Conservation (phyloP, 1,140 invertebrate genomes). For the Yoshiicerus persimilis region DNA sequence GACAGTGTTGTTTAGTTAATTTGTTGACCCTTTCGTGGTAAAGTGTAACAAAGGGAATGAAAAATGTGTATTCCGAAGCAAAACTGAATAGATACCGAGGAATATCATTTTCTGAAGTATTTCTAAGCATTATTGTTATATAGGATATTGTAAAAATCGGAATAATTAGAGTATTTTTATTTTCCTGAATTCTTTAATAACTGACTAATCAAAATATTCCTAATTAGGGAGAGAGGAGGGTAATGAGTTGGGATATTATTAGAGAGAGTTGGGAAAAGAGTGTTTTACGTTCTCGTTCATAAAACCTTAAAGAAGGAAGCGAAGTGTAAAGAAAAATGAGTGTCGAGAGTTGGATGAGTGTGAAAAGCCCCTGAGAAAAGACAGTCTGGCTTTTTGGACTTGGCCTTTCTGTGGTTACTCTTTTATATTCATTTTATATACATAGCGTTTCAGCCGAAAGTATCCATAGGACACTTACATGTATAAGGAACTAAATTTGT, state of each 20-base stretch:
- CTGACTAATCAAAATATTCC: too few species aligned
- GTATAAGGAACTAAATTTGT: too few species aligned
- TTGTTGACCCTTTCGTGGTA: not conserved
- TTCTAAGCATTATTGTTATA: too few species aligned
- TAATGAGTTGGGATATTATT: not conserved
- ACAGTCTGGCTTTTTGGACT: not conserved
- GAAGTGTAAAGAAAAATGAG: slow-evolving; percentile 10
- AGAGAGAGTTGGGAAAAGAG: not conserved
- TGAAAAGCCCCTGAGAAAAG: slow-evolving; percentile 10
- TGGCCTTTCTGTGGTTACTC: not conserved
- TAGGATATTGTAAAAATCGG: too few species aligned
- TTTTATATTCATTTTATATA: not conserved
- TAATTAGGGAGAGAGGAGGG: not conserved
- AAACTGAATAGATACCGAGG: too few species aligned
- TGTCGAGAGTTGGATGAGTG: not conserved
- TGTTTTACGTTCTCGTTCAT: not conserved
- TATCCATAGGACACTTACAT: too few species aligned
- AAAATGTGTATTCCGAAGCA: too few species aligned
- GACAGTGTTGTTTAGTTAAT: not conserved
- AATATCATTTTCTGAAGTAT: too few species aligned
- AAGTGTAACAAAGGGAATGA: not conserved
- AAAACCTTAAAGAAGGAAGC: not conserved
- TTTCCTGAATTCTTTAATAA: too few species aligned
- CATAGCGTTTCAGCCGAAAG: too few species aligned
- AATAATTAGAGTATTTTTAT: too few species aligned